phyloP scores from a whole-genome alignment of 2,113 vertebrate genomes.

The Suricata suricatta region DNA sequence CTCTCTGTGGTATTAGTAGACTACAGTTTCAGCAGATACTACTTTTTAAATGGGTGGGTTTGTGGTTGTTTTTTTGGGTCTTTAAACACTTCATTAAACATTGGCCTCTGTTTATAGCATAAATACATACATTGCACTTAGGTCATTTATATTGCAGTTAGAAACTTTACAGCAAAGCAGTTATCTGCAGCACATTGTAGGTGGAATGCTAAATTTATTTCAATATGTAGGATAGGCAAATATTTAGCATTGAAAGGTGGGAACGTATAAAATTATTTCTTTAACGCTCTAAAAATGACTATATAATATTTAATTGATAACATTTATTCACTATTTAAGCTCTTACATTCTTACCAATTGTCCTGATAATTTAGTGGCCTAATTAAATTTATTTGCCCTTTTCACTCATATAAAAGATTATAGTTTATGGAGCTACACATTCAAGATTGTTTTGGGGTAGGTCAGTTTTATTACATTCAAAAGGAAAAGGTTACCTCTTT shows the following conservation, averaged over 20 bases:
- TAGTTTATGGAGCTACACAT: neutral
- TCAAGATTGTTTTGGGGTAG: neutral
- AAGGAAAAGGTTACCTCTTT: slow-evolving; percentile 25
- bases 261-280: slow-evolving; percentile 15
- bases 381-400: slow-evolving; percentile 5
- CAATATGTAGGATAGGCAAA: neutral
- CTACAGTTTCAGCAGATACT: slow-evolving; percentile 5
- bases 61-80: slow-evolving; percentile 39
- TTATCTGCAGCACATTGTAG: slow-evolving; percentile 52
- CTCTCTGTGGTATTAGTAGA: neutral
- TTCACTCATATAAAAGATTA: neutral
- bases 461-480: neutral
- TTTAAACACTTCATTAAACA: slow-evolving; percentile 68
- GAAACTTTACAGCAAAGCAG: slow-evolving; percentile 51
- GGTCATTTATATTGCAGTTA: slow-evolving; percentile 60
- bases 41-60: slow-evolving; percentile 5
- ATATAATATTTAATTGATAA: neutral
- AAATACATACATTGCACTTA: slow-evolving; percentile 60
- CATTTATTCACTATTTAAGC: neutral
- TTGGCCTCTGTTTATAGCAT: slow-evolving; percentile 69
- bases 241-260: neutral
- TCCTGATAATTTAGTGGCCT: neutral
- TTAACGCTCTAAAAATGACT: slow-evolving; percentile 28
- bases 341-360: slow-evolving; percentile 10
- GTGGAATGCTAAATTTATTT: slow-evolving; percentile 52